These are phyloP conservation scores for Merops nubicus DNA, from an alignment of 2,113 vertebrate genomes.

Conservation along the genomic window DNA sequence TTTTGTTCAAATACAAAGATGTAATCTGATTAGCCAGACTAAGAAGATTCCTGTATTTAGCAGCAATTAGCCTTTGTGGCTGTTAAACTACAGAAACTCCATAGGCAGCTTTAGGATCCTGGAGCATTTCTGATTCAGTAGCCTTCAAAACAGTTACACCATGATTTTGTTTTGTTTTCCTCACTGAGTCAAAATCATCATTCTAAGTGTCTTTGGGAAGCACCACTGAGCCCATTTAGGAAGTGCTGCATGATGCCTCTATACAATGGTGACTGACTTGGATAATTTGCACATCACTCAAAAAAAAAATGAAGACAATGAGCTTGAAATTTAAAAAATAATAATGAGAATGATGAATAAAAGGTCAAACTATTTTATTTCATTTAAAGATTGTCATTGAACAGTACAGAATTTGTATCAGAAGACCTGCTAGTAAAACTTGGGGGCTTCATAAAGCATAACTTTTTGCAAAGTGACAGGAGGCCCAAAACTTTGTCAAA, in stretches of 20 bases:
- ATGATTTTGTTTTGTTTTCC: neutral
- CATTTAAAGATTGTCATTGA: neutral
- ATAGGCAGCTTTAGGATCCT: neutral
- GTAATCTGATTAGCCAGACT: neutral
- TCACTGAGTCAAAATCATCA: neutral
- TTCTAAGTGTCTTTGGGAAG: neutral
- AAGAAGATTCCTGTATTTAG: slow-evolving; percentile 15
- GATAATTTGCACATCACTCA: neutral
- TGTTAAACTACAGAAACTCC: neutral
- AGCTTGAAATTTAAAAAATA: neutral
- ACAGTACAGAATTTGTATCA: neutral
- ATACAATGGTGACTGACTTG: neutral
- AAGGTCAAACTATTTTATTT: neutral
- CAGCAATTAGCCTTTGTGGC: neutral
- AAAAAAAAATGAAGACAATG: neutral
- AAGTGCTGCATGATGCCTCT: neutral
- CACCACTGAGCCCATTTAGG: neutral
- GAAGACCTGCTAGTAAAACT: neutral
- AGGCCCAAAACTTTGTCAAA: neutral
- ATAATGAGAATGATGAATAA: neutral
- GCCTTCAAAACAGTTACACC: neutral
- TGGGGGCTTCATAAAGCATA: neutral
- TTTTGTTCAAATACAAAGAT: neutral
- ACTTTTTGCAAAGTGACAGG: neutral
- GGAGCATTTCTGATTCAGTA: neutral